Conservation (phyloP, 1,140 invertebrate genomes). For the Rhyacophila brunnea region DNA sequence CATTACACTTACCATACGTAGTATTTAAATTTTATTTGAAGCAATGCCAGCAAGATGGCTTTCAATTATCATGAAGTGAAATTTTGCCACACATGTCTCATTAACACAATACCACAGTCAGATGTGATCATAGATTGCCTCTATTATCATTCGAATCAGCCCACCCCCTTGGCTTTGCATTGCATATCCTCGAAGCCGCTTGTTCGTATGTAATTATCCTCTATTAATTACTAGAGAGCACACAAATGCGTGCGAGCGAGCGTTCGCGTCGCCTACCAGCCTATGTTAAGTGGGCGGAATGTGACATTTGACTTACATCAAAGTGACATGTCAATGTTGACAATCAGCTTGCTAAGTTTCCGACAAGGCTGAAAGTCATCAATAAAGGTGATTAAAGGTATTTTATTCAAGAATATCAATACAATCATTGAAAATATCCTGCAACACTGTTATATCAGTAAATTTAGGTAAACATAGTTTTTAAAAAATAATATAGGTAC, state of each 20-base stretch:
- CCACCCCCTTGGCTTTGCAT: neutral
- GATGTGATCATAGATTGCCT: neutral
- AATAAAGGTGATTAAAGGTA: no score
- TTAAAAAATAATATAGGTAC: no score
- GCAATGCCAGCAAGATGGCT: no score
- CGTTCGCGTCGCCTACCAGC: neutral
- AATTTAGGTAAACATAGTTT: no score
- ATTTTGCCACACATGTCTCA: no score
- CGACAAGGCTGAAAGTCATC: neutral
- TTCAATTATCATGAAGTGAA: no score
- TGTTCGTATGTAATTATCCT: conserved; percentile 30
- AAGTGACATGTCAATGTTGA: conserved; percentile 12
- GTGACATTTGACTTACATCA: neutral
- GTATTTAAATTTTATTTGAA: no score
- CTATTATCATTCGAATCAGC: conserved; percentile 19
- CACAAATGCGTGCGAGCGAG: neutral
- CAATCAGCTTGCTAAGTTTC: neutral
- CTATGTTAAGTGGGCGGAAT: conserved; percentile 1
- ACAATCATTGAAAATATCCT: no score
- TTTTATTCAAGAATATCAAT: no score
- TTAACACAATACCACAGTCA: no score
- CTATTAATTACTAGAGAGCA: conserved; percentile 28
- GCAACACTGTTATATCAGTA: no score
- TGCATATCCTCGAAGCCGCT: conserved; percentile 11
- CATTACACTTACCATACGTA: no score